These are phyloP conservation scores for Drosophila birchii DNA, from an alignment of 2,888 invertebrate genomes.

Conservation along the genomic window DNA sequence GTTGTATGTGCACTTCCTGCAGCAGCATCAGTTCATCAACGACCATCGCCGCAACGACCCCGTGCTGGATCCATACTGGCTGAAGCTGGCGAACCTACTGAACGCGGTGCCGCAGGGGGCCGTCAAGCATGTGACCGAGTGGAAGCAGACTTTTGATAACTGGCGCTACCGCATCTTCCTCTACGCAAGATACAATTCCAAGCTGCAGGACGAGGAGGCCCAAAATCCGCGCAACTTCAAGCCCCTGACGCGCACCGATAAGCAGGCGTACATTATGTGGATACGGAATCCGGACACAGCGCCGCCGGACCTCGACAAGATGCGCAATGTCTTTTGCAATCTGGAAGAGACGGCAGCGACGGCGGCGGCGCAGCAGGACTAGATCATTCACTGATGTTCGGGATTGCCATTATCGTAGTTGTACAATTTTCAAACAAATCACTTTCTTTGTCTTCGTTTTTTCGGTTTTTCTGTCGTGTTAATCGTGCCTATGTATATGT, in stretches of 20 bases:
- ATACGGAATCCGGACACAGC: constrained; percentile 82
- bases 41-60: constrained; percentile 82
- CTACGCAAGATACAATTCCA: constrained; percentile 82
- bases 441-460: constrained; percentile 22
- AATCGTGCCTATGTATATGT: constrained; percentile 49
- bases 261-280: constrained; percentile 82
- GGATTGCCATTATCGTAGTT: constrained; percentile 67
- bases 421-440: constrained; percentile 22
- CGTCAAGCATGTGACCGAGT: constrained; percentile 80
- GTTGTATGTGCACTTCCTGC: constrained; percentile 81
- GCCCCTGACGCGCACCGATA: constrained; percentile 81
- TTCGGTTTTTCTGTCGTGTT: constrained; percentile 49
- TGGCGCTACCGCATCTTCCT: constrained; percentile 82
- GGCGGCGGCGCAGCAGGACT: constrained; percentile 73
- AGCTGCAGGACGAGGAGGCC: constrained; percentile 79
- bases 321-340: constrained; percentile 83
- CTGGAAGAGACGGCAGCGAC: constrained; percentile 71
- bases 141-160: constrained; percentile 82
- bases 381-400: constrained; percentile 26
- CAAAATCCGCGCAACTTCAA: constrained; percentile 82
- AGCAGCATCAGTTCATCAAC: constrained; percentile 81
- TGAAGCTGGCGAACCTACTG: constrained; percentile 79
- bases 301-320: constrained; percentile 81
- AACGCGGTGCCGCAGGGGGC: constrained; percentile 82
- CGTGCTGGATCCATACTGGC: constrained; percentile 79